These are phyloP conservation scores for Spinibarbus caldwelli DNA, from an alignment of 2,797 vertebrate genomes.

Conservation along the genomic window DNA sequence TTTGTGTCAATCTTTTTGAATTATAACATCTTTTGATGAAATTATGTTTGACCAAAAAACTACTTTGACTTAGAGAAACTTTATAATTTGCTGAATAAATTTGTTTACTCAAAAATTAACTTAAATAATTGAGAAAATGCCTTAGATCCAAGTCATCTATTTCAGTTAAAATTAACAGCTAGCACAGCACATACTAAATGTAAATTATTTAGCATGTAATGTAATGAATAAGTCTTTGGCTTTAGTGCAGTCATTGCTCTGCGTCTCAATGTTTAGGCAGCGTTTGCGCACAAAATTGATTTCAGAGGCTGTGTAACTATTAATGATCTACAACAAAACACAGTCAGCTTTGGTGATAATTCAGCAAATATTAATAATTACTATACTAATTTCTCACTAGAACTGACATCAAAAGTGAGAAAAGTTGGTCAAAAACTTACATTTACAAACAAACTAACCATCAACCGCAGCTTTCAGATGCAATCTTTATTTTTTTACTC, in stretches of 20 bases:
- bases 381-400: background rate
- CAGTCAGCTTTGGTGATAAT: background rate
- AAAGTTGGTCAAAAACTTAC: background rate
- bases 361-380: background rate
- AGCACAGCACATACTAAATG: background rate
- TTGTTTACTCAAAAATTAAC: background rate
- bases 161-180: background rate
- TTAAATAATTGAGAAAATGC: background rate
- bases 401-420: background rate
- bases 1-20: background rate
- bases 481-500: background rate
- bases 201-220: background rate
- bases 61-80: background rate
- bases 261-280: background rate
- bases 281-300: background rate
- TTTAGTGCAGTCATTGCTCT: background rate
- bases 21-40: background rate
- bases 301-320: background rate
- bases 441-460: background rate
- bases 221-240: too few species aligned
- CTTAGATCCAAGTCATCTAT: background rate
- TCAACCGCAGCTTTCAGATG: background rate
- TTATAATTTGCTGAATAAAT: background rate
- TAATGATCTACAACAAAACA: background rate
- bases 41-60: background rate